Base-by-base conservation (phyloP, 2,797 vertebrate genomes). In the Australoheros facetus region DNA sequence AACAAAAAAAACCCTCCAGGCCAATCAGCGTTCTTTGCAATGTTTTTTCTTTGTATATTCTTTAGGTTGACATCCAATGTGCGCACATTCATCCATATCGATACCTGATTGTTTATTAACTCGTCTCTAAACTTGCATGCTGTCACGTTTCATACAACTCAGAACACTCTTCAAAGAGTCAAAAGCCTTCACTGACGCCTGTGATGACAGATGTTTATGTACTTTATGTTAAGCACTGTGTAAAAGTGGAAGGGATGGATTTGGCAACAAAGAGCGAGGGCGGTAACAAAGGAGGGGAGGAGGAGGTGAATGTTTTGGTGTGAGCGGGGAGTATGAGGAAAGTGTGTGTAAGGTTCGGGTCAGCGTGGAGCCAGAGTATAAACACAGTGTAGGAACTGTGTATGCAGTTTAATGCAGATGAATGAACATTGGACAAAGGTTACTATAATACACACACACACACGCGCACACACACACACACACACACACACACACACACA, bases 291-390 rank as follows among this genome's bases (percentile, higher is more conserved):
- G 53, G 66, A 53, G 51, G 69, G 59, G 37, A 48, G 69, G 30
- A 14, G 26, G 39, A 37, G 78, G 75, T 64, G 28, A 72, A 72
- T 90, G 75, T 87, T 93, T 86, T 86, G 56, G 3, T 78, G 75
- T 78, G 56, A 23, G 53, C 37, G 51, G 70, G 60, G 57, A 71
- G 39, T 32, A 21, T 45, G 71, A 83, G 60, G 76, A 81, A 77
- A 69, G 87, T 71, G 69, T 84, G 72, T 26, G 58, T 84, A 64
- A n/a, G 30, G 66, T 81, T 81, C 0, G 1, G 60, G 80, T 71
- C 88, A 86, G 83, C n/a, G 3, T 56, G 82, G 88, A 92, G 87
- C 90, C 83, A 78, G 56, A 81, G 37, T 21, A 70, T 89, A 89
- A 91, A 90, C 85, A 91, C n/a, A 32, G 17, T 1, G 7, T 34